Evolutionary conservation across 2,797 vertebrate genomes (phyloP), one percentile per base, ranked within the genome.

Genomic region (Pelodytes ibericus): DNA sequence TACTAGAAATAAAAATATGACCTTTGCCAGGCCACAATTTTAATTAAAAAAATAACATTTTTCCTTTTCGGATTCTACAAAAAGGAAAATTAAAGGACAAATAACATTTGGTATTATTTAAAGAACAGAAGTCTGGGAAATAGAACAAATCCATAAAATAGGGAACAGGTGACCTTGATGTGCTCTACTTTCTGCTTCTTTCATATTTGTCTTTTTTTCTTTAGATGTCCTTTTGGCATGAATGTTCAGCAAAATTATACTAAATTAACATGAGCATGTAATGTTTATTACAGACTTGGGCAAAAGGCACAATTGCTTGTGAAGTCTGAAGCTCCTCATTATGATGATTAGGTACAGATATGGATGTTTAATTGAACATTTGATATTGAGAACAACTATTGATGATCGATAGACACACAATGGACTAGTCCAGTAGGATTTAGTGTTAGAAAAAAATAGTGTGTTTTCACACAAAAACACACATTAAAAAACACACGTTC

Each of bases 21-120:
- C 75, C 51, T 33, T 9, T 63, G 33, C 56, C 53, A 72, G 44
- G 51, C 61, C 61, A 53, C 49, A 16, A 20, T 66, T 72, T 60
- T 27, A 58, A 59, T 27, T 49, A 18, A 51, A 78, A 49, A 57
- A 59, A 65, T 33, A 26, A 41, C 20, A 7, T 11, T 26, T 56
- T 57, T 58, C 24, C 4, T 47, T n/a, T 18, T 25, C 24, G 16
- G 24, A 65, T 65, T 39, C 62, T 59, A 49, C 22, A 39, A 51
- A 72, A 36, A 66, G 29, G 10, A 66, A 60, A 7, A 4, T 20
- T 13, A 60, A 53, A 60, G 59, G 75, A 65, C 20, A 72, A 66
- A 71, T 67, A 68, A 62, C 63, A 78, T 67, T 77, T 72, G 62
- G 62, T 30, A 72, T 11, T 33, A 39, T 51, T 77, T 72, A 77